A percentile compares a stretch with the other conserved stretches of the same genome.
Conservation (phyloP, 2,113 vertebrate species). For the Microcebus griseorufus region DNA sequence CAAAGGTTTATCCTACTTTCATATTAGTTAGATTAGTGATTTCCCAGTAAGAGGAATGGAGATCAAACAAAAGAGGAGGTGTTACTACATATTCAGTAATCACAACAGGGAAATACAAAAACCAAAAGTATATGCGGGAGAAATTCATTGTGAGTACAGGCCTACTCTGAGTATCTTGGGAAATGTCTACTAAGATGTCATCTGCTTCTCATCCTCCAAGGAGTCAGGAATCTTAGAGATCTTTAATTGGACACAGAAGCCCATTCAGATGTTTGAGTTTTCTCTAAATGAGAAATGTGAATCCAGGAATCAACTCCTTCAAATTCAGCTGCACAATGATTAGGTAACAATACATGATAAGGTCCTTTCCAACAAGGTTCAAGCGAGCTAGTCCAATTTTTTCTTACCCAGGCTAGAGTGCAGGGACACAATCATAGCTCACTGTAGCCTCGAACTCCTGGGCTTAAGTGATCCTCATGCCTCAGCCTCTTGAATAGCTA, state of each 20-base stretch:
- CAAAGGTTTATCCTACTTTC: background rate
- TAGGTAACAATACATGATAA: background rate
- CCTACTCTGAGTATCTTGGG: background rate
- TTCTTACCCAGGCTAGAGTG: background rate
- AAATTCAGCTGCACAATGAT: background rate
- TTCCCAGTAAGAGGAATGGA: background rate
- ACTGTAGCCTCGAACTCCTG: no score
- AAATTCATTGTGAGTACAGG: background rate
- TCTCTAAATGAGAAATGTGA: background rate
- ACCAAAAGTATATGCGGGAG: background rate
- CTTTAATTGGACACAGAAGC: background rate
- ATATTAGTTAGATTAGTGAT: background rate
- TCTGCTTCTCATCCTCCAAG: background rate
- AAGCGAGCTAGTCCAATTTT: background rate
- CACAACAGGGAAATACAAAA: background rate
- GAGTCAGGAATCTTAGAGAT: background rate
- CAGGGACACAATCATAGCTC: no score
- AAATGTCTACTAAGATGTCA: background rate
- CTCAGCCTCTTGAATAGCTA: no score
- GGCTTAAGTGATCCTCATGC: no score
- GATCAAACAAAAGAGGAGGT: background rate
- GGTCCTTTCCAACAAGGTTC: background rate
- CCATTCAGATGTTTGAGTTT: background rate
- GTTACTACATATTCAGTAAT: background rate
- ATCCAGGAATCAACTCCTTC: background rate